Evolutionary conservation across 2,113 vertebrate genomes (phyloP).

Genomic region (Tetraodon nigroviridis): DNA sequence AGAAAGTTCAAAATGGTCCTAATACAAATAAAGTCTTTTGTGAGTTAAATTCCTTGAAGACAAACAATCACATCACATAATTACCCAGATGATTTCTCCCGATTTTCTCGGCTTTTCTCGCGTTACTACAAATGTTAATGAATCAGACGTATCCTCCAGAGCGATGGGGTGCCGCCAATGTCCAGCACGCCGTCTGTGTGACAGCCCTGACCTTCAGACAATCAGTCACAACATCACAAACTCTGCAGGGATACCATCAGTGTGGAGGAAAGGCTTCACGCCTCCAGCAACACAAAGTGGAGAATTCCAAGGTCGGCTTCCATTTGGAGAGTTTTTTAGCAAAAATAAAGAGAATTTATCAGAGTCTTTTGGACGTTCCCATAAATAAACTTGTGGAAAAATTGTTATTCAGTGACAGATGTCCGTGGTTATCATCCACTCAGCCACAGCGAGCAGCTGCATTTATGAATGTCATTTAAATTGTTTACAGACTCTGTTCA

Average conservation of each 20-base stretch:
- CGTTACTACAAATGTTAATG: neutral
- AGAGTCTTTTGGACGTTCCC: neutral
- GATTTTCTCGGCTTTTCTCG: slow-evolving; percentile 16
- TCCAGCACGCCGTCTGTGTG: slow-evolving; percentile 1
- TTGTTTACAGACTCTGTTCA: slow-evolving; percentile 9
- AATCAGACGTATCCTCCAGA: slow-evolving; percentile 2
- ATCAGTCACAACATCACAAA: slow-evolving; percentile 29
- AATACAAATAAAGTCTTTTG: too few relatives aligned
- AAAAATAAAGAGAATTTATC: slow-evolving; percentile 1
- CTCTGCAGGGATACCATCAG: slow-evolving; percentile 3
- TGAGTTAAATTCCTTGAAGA: too few relatives aligned
- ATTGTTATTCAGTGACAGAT: slow-evolving; percentile 26
- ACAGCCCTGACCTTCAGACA: slow-evolving; percentile 36
- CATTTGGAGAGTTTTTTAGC: neutral
- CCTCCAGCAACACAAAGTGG: neutral
- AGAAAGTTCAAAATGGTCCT: too few relatives aligned
- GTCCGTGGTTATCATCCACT: slow-evolving; percentile 22
- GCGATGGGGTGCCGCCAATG: slow-evolving; percentile 3
- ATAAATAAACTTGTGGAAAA: slow-evolving; percentile 9
- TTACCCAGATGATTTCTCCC: neutral
- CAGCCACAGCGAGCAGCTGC: slow-evolving; percentile 7
- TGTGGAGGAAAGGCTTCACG: neutral
- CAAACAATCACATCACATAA: neutral
- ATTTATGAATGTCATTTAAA: slow-evolving; percentile 38
- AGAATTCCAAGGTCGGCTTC: slow-evolving; percentile 12